Evolutionary conservation across 92 coral and sea anemone species (phyloP), one percentile per base, ranked within the genome.

Genomic region (Zoanthus gigantus): DNA sequence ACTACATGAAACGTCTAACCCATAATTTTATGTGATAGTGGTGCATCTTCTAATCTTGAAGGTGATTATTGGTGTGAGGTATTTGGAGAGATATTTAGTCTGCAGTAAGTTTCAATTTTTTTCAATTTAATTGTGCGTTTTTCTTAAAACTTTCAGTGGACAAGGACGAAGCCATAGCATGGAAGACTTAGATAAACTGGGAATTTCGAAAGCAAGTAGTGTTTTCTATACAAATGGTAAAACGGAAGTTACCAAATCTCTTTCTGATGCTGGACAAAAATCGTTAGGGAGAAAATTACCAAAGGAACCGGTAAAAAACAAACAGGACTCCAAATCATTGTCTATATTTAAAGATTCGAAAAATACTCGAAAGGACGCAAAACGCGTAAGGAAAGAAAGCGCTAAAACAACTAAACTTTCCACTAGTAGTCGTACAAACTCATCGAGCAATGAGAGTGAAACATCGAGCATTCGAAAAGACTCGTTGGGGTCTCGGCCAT

Each of bases 111-210:
- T 2, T 58, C n/a, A 18, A 58, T 58, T 23, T 23, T 23, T 23
- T 23, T 23, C 23, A 23, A 23, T 23, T 23, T 58, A 58, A 58
- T 0, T 54, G 60, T 58, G 65, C n/a, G 28, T 58, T 16, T 58
- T 16, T 7, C 1, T 58, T 0, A 58, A 58, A 58, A 16, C 10
- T 78, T 76, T 31, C 63, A 92, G 94, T 65, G 89, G 87, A 16
- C 81, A 54, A 44, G 67, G 84, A 9, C 94, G 93, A 14, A 91
- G 94, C 60, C 94, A 95, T 65, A 95, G 98, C 54, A 91, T 95
- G 96, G 98, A 95, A 77, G 92, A 94, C 1, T 88, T 95, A 31
- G 87, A 88, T 13, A 85, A 92, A 30, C 74, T 84, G 44, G 56
- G 74, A 7, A 76, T 77, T 17, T 86, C 87, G 78, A 92, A 91